These are phyloP conservation scores for Knipowitschia caucasica DNA, from an alignment of 2,797 vertebrate species.

Conservation along the genomic window DNA sequence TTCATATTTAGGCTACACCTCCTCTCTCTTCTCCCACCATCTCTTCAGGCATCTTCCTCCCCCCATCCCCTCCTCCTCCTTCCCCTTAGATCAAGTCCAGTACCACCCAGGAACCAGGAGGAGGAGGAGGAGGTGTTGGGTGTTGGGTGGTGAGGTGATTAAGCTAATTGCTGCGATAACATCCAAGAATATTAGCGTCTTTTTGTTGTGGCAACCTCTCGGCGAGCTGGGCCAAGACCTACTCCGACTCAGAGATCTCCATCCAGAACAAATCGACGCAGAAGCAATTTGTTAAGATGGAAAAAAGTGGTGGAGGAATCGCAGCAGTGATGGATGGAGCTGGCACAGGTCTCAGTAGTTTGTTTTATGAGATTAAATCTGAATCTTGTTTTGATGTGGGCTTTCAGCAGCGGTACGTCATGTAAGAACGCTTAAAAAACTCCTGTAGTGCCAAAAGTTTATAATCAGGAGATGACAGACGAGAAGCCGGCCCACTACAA, in stretches of 20 bases:
- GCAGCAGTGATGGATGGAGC: constrained; percentile 4
- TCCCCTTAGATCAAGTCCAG: too few species aligned
- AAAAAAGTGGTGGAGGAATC: constrained; percentile 5
- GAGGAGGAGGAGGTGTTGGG: constrained; percentile 20
- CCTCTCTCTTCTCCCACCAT: constrained; percentile 56
- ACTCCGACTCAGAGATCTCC: constrained; percentile 10
- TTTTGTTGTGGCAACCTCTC: constrained; percentile 34
- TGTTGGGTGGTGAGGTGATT: too few species aligned
- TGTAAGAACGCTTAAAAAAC: too few species aligned
- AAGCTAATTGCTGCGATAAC: constrained; percentile 30
- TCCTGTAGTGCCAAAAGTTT: neutral
- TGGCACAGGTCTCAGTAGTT: neutral
- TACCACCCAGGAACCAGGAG: constrained; percentile 34
- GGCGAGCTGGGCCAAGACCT: constrained; percentile 8
- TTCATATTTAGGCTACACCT: constrained; percentile 57
- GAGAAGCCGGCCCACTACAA: too few species aligned
- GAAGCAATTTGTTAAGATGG: neutral
- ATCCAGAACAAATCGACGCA: constrained; percentile 6
- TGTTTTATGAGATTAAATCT: neutral
- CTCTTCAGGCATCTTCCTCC: constrained; percentile 44
- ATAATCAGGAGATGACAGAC: too few species aligned
- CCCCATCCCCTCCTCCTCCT: too few species aligned
- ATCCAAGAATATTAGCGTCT: constrained; percentile 27
- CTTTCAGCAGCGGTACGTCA: neutral
- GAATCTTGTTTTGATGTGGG: neutral